These are phyloP conservation scores for Rotaria socialis DNA, from an alignment of 2,888 invertebrate species.

Conservation along the genomic window DNA sequence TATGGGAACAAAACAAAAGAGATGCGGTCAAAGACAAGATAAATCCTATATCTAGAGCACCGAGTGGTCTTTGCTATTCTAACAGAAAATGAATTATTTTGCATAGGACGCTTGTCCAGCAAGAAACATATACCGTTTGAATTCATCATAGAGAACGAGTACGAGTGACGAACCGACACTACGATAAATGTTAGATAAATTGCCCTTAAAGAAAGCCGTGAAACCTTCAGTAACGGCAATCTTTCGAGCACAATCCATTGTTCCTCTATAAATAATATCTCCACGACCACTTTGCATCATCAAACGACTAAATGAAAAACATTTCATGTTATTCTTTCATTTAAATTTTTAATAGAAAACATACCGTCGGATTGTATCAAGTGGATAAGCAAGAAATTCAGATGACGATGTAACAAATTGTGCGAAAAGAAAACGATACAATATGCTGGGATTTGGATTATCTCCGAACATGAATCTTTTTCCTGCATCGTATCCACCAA, in stretches of 20 bases:
- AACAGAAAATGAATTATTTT: neutral
- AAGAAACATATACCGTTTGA: neutral
- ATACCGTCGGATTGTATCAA: slow-evolving; percentile 74
- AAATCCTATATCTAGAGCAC: neutral
- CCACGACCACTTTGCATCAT: slow-evolving; percentile 78
- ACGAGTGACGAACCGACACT: slow-evolving; percentile 33
- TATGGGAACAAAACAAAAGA: neutral
- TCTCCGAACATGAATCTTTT: slow-evolving; percentile 30
- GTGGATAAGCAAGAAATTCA: slow-evolving; percentile 85
- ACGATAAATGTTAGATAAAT: slow-evolving; percentile 24
- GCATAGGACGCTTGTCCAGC: neutral
- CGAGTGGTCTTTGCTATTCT: neutral
- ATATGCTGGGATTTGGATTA: slow-evolving; percentile 11
- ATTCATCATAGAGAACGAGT: slow-evolving; percentile 32
- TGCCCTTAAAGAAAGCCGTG: slow-evolving; percentile 21
- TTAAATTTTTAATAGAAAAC: neutral
- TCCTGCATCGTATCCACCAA: slow-evolving; percentile 64
- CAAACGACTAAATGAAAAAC: slow-evolving; percentile 67
- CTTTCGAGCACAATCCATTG: slow-evolving; percentile 13
- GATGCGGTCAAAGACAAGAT: neutral
- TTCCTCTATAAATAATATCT: slow-evolving; percentile 21
- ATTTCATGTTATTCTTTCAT: neutral
- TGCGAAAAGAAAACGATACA: slow-evolving; percentile 19
- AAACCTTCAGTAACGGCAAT: slow-evolving; percentile 8
- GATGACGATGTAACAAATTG: slow-evolving; percentile 71